Conservation (phyloP, 2,113 vertebrate species). For the Albula goreensis region DNA sequence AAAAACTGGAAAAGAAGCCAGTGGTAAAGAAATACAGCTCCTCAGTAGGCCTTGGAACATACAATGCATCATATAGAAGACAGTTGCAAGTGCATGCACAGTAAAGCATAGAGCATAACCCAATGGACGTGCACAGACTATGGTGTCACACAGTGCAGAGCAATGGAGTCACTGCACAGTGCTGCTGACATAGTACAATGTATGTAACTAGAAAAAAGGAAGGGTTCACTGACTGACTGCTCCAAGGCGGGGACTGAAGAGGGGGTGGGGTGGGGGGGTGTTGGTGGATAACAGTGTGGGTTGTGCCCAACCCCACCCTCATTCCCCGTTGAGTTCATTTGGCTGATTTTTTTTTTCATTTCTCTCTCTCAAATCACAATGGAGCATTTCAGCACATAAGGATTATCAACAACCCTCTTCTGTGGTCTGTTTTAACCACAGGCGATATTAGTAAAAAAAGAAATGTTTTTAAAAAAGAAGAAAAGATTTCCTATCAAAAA, state of each 20-base stretch:
- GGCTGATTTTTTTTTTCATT: neutral
- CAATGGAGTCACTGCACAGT: neutral
- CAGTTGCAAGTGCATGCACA: neutral
- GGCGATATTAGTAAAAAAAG: constrained; percentile 18
- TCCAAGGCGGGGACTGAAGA: neutral
- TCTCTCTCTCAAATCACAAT: neutral
- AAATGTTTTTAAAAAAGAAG: constrained; percentile 6
- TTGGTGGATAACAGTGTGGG: neutral
- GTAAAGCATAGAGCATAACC: neutral
- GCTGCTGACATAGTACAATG: neutral
- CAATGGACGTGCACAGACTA: constrained; percentile 7
- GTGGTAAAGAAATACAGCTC: neutral
- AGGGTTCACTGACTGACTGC: constrained; percentile 9
- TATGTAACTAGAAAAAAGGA: neutral
- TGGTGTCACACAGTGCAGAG: neutral
- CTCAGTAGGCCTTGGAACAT: neutral
- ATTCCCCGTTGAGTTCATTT: neutral
- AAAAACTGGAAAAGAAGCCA: neutral
- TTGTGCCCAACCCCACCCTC: neutral
- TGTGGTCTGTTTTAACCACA: neutral
- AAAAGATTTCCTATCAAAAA: constrained; percentile 23
- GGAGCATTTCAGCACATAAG: neutral
- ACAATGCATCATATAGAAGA: neutral
- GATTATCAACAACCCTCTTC: neutral
- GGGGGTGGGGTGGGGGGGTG: neutral